Evolutionary conservation across 2,113 vertebrate species (phyloP).

Genomic region (Choloepus hoffmanni): DNA sequence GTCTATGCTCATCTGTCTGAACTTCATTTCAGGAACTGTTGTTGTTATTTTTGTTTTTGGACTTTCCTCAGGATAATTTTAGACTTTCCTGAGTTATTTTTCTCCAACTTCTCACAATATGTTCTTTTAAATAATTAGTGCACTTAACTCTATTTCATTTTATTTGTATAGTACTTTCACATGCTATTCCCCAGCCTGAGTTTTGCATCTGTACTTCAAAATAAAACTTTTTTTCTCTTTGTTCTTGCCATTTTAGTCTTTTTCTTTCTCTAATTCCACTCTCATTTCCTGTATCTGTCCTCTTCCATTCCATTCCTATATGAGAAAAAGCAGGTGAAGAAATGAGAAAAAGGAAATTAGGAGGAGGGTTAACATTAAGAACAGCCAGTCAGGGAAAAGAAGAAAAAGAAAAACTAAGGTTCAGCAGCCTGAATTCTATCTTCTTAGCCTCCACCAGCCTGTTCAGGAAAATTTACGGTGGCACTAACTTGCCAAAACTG

Average conservation of each 20-base stretch:
- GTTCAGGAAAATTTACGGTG: neutral
- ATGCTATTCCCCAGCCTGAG: neutral
- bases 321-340: conserved; percentile 3
- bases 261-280: conserved; percentile 25
- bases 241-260: neutral
- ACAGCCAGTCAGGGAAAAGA: conserved; percentile 9
- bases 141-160: neutral
- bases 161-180: neutral
- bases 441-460: neutral
- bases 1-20: neutral
- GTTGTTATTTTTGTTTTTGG: neutral
- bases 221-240: conserved; percentile 8
- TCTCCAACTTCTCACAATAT: neutral
- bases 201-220: neutral
- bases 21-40: neutral
- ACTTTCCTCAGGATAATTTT: neutral
- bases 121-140: neutral
- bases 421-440: neutral
- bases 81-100: neutral
- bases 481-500: neutral
- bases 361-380: neutral
- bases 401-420: neutral
- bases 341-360: neutral
- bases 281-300: neutral
- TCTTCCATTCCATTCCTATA: neutral